A percentile compares a stretch with the other conserved stretches of the same genome.
Conservation (phyloP, 2,113 vertebrate species). For the Nibea coibor region DNA sequence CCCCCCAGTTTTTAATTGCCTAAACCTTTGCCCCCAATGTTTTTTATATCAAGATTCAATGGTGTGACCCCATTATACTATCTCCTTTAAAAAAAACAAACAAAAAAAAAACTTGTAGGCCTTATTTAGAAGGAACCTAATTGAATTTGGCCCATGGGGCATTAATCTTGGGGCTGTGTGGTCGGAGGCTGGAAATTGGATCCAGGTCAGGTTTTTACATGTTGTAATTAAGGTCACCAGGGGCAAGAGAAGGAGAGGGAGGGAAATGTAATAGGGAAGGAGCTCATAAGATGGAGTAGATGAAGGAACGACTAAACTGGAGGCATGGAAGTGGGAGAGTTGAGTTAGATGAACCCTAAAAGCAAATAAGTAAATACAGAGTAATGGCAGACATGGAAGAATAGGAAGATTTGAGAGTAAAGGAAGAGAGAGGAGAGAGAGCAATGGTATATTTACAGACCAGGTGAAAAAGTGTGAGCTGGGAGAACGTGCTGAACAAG, state of each 20-base stretch:
- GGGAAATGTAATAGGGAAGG: background rate
- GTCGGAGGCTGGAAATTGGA: constrained; percentile 71
- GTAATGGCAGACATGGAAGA: background rate
- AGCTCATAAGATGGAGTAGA: background rate
- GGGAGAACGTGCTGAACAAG: background rate
- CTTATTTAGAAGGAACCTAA: constrained; percentile 70
- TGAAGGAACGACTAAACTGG: background rate
- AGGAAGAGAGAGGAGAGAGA: background rate
- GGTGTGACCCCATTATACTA: constrained; percentile 36
- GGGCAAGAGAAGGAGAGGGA: constrained; percentile 31
- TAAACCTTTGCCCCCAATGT: constrained; percentile 23
- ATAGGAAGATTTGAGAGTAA: background rate
- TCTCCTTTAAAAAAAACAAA: constrained; percentile 4
- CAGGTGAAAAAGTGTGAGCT: background rate
- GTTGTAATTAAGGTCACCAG: constrained; percentile 80
- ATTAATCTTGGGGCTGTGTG: constrained; percentile 69
- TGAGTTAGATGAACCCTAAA: background rate
- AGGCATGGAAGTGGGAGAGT: background rate
- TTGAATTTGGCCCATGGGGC: constrained; percentile 77
- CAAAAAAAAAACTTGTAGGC: constrained; percentile 14
- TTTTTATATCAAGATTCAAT: background rate
- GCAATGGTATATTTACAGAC: background rate
- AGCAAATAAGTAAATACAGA: background rate
- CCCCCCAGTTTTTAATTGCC: constrained; percentile 21
- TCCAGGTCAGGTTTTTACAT: constrained; percentile 78